phyloP scores from a whole-genome alignment of 2,888 invertebrate genomes.

The Corythucha ciliata region DNA sequence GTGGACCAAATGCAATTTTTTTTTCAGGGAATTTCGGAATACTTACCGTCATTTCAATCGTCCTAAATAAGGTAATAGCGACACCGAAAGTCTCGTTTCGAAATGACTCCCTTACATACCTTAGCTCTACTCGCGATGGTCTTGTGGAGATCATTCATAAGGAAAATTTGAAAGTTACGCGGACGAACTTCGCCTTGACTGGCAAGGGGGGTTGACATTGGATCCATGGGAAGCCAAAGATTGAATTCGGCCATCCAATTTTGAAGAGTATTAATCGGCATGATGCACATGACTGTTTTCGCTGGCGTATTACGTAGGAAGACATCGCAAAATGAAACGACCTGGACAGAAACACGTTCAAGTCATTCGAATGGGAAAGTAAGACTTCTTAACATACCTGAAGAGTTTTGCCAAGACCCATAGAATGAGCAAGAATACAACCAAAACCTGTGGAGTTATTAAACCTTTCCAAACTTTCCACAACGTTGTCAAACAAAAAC shows the following conservation, averaged over 20 bases:
- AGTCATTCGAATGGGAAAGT: no score
- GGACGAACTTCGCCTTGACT: slow-evolving; percentile 60
- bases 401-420: slow-evolving; percentile 98
- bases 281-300: slow-evolving; percentile 85
- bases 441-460: slow-evolving; percentile 87
- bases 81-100: neutral
- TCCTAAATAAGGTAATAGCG: no score
- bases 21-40: neutral
- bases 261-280: slow-evolving; percentile 97
- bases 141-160: slow-evolving; percentile 90
- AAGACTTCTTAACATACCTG: slow-evolving; percentile 44
- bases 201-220: slow-evolving; percentile 46
- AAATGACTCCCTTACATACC: slow-evolving; percentile 45
- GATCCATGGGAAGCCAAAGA: slow-evolving; percentile 83
- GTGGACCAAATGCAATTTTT: neutral
- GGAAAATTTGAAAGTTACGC: slow-evolving; percentile 76
- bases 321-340: slow-evolving; percentile 92
- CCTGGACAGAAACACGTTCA: slow-evolving; percentile 42
- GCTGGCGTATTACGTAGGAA: slow-evolving; percentile 83
- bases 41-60: no score
- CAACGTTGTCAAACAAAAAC: slow-evolving; percentile 92
- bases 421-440: slow-evolving; percentile 95
- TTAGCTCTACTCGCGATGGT: slow-evolving; percentile 77
- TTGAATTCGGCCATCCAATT: slow-evolving; percentile 89
- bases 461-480: slow-evolving; percentile 84